A percentile compares a stretch with the other conserved stretches of the same genome.
phyloP scores from a whole-genome alignment of 2,888 invertebrate genomes.

The Dryocosmus kuriphilus region DNA sequence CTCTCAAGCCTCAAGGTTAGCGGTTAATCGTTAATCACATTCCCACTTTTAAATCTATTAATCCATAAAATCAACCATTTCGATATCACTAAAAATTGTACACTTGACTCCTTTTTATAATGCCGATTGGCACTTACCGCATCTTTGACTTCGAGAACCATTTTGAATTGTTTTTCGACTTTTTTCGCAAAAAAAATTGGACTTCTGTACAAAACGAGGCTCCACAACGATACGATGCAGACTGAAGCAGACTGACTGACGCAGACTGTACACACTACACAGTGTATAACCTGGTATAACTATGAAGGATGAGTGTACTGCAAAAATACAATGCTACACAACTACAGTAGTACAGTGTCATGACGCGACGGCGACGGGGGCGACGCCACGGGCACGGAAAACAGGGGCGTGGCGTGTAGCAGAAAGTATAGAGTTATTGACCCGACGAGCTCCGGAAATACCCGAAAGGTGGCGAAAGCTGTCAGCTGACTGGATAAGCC shows the following conservation, averaged over 20 bases:
- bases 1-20: conserved; percentile 36
- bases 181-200: not conserved
- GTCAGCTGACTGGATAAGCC: not conserved
- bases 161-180: conserved; percentile 1
- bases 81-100: not conserved
- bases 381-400: not conserved
- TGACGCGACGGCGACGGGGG: conserved; percentile 5
- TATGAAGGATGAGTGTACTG: too few species aligned
- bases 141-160: conserved; percentile 20
- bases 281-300: too few species aligned
- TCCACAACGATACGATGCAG: not conserved
- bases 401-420: too few species aligned
- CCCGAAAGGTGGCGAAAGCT: not conserved
- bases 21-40: not conserved
- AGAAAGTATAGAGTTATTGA: not conserved
- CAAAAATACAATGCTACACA: too few species aligned
- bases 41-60: not conserved
- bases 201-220: not conserved
- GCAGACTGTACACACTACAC: too few species aligned
- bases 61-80: not conserved
- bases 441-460: conserved; percentile 12
- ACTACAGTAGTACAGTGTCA: too few species aligned
- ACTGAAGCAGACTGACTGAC: too few species aligned
- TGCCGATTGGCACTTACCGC: not conserved
- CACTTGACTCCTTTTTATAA: not conserved